Evolutionary conservation across 2,797 vertebrate species (phyloP).

Genomic region (Pagetopsis macropterus): DNA sequence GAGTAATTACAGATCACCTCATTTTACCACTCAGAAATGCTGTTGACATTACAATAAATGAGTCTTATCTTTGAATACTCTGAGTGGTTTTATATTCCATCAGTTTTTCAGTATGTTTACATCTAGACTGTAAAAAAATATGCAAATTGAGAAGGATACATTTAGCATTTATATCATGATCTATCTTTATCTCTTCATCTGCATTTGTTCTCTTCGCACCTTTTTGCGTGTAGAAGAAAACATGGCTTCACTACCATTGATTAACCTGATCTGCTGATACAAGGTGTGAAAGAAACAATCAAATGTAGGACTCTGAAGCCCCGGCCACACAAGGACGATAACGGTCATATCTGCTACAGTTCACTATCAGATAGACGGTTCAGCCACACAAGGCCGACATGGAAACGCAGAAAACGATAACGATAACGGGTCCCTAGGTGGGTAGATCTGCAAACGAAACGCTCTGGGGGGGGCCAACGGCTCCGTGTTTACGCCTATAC

Average conservation of each 20-base stretch:
- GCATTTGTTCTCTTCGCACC: neutral
- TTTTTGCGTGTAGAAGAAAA: slow-evolving; percentile 17
- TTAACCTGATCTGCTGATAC: slow-evolving; percentile 49
- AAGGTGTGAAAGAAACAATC: slow-evolving; percentile 39
- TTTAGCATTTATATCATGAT: slow-evolving; percentile 14
- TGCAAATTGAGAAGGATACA: slow-evolving; percentile 9
- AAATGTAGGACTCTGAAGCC: slow-evolving; percentile 13
- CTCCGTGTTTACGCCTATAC: too few relatives aligned
- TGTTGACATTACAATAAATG: slow-evolving; percentile 27
- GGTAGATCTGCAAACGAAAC: too few relatives aligned
- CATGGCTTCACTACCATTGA: slow-evolving; percentile 33
- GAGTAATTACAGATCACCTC: slow-evolving; percentile 44
- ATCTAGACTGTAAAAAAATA: too few relatives aligned
- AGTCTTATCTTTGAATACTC: slow-evolving; percentile 21
- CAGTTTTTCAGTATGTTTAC: neutral
- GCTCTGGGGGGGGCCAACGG: too few relatives aligned
- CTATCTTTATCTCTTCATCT: slow-evolving; percentile 14
- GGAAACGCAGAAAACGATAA: too few relatives aligned
- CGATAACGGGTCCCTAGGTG: too few relatives aligned
- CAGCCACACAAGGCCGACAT: too few relatives aligned
- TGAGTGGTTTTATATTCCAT: neutral
- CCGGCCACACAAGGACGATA: too few relatives aligned
- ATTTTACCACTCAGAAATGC: slow-evolving; percentile 4
- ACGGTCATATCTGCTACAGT: too few relatives aligned
- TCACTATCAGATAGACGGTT: too few relatives aligned